phyloP scores from a whole-genome alignment of 1,140 invertebrate genomes.

The Drosophila erecta region DNA sequence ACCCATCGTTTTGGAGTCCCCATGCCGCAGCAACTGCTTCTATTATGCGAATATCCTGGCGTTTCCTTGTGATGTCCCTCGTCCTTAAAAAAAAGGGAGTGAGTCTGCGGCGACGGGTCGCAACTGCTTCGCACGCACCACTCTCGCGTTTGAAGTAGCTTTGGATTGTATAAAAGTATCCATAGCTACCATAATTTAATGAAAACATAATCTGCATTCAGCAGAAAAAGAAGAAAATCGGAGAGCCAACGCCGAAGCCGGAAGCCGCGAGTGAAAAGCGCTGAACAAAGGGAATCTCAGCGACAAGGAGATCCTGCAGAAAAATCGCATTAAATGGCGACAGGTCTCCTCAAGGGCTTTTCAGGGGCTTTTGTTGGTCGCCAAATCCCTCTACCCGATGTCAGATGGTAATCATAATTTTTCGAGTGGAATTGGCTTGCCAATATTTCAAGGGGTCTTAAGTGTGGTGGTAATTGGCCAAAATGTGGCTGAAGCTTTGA shows the following conservation, averaged over 20 bases:
- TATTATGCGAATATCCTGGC: conserved; percentile 63
- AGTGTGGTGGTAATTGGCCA: background rate
- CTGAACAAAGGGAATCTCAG: conserved; percentile 1
- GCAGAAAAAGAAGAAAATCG: conserved; percentile 43
- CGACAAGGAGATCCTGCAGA: conserved; percentile 6
- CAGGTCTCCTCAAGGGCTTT: conserved; percentile 38
- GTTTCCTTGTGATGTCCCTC: conserved; percentile 16
- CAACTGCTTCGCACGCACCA: conserved; percentile 56
- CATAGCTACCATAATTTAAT: conserved; percentile 83
- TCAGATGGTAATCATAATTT: conserved; percentile 44
- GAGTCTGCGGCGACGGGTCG: conserved; percentile 38
- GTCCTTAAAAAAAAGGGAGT: background rate
- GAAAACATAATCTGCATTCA: conserved; percentile 82
- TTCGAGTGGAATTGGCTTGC: background rate
- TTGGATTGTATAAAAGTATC: conserved; percentile 83
- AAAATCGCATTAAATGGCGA: conserved; percentile 65
- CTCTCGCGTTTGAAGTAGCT: conserved; percentile 76
- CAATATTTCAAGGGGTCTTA: background rate
- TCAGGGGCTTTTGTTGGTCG: conserved; percentile 18
- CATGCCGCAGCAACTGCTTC: conserved; percentile 48
- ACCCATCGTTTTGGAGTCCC: background rate
- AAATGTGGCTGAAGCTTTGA: background rate
- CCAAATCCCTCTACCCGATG: conserved; percentile 33
- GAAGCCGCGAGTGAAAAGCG: conserved; percentile 34
- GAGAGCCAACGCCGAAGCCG: conserved; percentile 34